Evolutionary conservation across 2,113 vertebrate species (phyloP), one percentile per base, ranked within the genome.

Genomic region (Pterophyllum scalare): DNA sequence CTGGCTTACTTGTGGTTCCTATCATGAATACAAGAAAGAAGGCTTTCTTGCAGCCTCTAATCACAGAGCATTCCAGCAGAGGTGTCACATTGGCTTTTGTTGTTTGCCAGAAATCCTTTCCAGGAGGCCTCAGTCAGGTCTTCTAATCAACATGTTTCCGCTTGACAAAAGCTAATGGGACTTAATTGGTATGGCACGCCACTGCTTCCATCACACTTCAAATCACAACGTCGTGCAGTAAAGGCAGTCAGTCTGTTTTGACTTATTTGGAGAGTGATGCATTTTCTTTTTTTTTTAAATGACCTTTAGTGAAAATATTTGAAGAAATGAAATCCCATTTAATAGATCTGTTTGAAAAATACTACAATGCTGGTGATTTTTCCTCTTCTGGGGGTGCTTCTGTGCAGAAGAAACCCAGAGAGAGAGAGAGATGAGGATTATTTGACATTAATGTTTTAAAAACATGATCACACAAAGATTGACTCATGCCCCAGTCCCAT

Each of bases 1-100:
- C n/a, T n/a, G n/a, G n/a, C n/a, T n/a, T n/a, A n/a, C n/a, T n/a
- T n/a, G n/a, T n/a, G n/a, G n/a, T n/a, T n/a, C n/a, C n/a, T n/a
- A n/a, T 87, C 75, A 62, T 93, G 92, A 94, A 93, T 93, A 84
- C 90, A 74, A 94, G 84, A 90, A 89, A 91, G 76, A 79, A 31
- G 2, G 59, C 75, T 87, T 83, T 88, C 65, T 80, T 31, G 31
- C 82, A 79, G 82, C 60, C 85, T 83, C 80, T 92, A 92, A 94
- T 94, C 93, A 89, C 26, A 52, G 40, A 67, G 72, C 33, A 82
- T 89, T 94, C 91, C 75, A 90, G 80, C 75, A 35, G 79, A 88
- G 79, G 82, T 86, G 82, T 82, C 86, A 80, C 84, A 87, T 78
- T 46, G 85, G 81, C 74, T 88, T 72, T 78, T 86, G 78, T 85